Evolutionary conservation across 2,113 vertebrate species (phyloP).

Genomic region (Chaetops frenatus): DNA sequence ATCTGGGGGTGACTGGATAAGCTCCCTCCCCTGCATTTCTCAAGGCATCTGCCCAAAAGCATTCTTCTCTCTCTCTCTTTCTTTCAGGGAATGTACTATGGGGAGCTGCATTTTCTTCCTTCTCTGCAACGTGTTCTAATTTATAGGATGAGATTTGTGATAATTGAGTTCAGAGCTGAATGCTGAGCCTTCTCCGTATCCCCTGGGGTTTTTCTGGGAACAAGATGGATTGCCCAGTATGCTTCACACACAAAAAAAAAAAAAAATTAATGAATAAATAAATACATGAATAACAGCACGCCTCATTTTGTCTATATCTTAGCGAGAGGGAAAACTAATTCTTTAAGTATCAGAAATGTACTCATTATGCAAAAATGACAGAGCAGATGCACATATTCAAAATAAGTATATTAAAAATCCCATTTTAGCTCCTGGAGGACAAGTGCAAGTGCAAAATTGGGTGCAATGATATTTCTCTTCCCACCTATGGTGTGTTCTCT

Average conservation of each 20-base stretch:
- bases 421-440: slow-evolving; percentile 34
- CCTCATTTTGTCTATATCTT: slow-evolving; percentile 21
- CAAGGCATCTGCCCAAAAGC: background rate
- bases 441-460: slow-evolving; percentile 28
- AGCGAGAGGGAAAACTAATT: slow-evolving; percentile 23
- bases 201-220: slow-evolving; percentile 22
- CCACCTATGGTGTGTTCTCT: background rate
- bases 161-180: slow-evolving; percentile 20
- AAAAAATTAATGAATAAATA: slow-evolving; percentile 52
- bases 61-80: background rate
- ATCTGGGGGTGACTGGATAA: background rate
- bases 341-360: slow-evolving; percentile 39
- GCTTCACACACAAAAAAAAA: background rate
- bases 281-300: slow-evolving; percentile 32
- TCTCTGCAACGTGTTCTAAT: slow-evolving; percentile 3
- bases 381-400: slow-evolving; percentile 39
- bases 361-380: slow-evolving; percentile 40
- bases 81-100: background rate
- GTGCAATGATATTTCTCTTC: slow-evolving; percentile 36
- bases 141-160: slow-evolving; percentile 37
- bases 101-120: background rate
- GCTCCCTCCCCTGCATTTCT: background rate
- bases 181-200: background rate
- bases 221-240: slow-evolving; percentile 27
- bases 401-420: slow-evolving; percentile 52